Evolutionary conservation across 2,888 invertebrate genomes (phyloP), one percentile per base, ranked within the genome.

Genomic region (Mimas tiliae): DNA sequence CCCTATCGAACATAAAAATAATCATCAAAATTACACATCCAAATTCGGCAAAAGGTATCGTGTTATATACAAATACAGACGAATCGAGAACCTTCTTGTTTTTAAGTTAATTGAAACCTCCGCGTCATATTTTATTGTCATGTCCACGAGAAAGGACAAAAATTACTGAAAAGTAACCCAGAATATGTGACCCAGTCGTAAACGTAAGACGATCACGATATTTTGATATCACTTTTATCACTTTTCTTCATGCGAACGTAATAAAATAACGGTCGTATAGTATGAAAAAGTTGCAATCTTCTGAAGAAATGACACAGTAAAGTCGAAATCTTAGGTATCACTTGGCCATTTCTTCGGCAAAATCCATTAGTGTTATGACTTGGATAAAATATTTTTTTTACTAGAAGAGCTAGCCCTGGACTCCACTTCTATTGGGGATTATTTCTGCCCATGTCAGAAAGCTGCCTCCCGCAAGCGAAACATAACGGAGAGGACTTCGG

Each of bases 281-380:
- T 71, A 69, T 75, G 76, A 77, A 78, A 78, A 83, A 80, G 75
- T 79, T 81, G 76, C 79, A 81, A 83, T 80, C 75, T 76, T 73
- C 73, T 66, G 69, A 68, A 69, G 71, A 75, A 73, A 76, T 78
- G 76, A 76, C 75, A 75, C 74, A 71, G 76, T 81, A 73, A 80
- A 72, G 76, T 73, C 74, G 68, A 76, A 78, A 76, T 80, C 78
- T 82, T 75, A 74, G 78, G 78, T 82, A 81, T 80, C 81, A 77
- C 79, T 77, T 74, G 74, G 80, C 78, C 77, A 81, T 85, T 84
- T 81, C 83, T 85, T 74, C 72, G 68, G 74, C 73, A 76, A 83
- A 86, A 82, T 82, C 86, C 86, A 88, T 88, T 87, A 88, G 85
- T 80, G 83, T 82, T 87, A 86, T 85, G 82, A 85, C 72, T 71